Evolutionary conservation across 2,797 vertebrate genomes (phyloP), one percentile per base, ranked within the genome.

Genomic region (Cynodonichthys magdalenae): DNA sequence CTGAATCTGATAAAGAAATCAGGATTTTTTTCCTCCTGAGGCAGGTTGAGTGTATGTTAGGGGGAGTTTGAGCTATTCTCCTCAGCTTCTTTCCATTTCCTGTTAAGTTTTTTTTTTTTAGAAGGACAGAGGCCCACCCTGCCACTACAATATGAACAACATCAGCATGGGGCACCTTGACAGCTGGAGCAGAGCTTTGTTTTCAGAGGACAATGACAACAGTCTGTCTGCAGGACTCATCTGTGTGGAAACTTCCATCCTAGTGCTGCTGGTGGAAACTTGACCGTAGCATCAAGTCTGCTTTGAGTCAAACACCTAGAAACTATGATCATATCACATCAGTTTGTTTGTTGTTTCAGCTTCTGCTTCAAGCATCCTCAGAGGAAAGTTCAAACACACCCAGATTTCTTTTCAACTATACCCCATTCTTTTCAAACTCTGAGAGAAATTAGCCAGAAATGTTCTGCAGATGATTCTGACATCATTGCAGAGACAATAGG

Each of bases 121-220:
- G 19, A 46, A 79, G 74, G 72, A 52, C 66, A 68, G 63, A 63
- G 52, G 68, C 65, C 63, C 69, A 53, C 69, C 58, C 71, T 24
- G 66, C 65, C 66, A 46, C 63, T 58, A 45, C 41, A 44, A 60
- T 65, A 17, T 15, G 61, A 63, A 70, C 69, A 63, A 31, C 59
- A 75, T 59, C 66, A 46, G 73, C 62, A 34, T 47, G 79, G 67
- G 24, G 61, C 69, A 45, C 57, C 50, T 51, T 42, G 64, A 20
- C 55, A 63, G 11, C 39, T 59, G 18, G 31, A 34, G 31, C 47
- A 52, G 54, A 34, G 47, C 67, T 72, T 64, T 76, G 76, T 87
- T 90, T 86, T 80, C 84, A 64, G 49, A 83, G 67, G 65, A 90
- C 89, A 86, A 90, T 87, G 65, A 81, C 65, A 63, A 69, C 65